Conservation (phyloP, 1,140 invertebrate species). For the Asobara japonica region DNA sequence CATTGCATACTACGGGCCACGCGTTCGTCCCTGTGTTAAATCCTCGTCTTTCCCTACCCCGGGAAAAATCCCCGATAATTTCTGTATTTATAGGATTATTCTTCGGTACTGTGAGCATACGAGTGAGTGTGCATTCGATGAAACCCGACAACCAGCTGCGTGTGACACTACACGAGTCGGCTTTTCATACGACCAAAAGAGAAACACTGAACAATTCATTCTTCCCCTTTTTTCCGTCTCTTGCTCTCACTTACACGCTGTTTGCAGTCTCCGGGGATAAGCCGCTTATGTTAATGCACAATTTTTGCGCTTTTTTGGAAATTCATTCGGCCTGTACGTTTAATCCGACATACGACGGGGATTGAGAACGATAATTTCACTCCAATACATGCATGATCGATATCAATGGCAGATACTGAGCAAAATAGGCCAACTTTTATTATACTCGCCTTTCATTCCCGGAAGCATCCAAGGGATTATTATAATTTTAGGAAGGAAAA, state of each 20-base stretch:
- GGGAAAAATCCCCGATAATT: slow-evolving; percentile 48
- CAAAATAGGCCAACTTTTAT: not conserved
- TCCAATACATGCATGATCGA: slow-evolving; percentile 20
- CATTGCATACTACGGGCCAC: not conserved
- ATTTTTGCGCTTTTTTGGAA: slow-evolving; percentile 59
- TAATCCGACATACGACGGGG: slow-evolving; percentile 49
- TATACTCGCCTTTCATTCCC: not conserved
- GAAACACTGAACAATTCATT: slow-evolving; percentile 8
- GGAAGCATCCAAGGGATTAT: not conserved
- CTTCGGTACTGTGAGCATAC: slow-evolving; percentile 20
- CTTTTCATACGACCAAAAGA: not conserved
- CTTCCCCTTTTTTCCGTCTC: not conserved
- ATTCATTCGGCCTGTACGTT: slow-evolving; percentile 6
- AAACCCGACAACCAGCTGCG: slow-evolving; percentile 50
- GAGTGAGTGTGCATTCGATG: slow-evolving; percentile 40
- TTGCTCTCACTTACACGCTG: not conserved
- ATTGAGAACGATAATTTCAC: slow-evolving; percentile 35
- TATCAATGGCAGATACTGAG: not conserved
- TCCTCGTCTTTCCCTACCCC: slow-evolving; percentile 19
- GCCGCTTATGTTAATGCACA: slow-evolving; percentile 52
- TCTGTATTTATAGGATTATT: slow-evolving; percentile 56
- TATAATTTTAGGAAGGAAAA: not conserved
- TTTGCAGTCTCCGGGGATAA: slow-evolving; percentile 39
- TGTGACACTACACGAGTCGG: slow-evolving; percentile 33
- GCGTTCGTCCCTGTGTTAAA: not conserved